These are phyloP conservation scores for Clusia tigrina DNA, from an alignment of 2,888 invertebrate species.

Conservation along the genomic window DNA sequence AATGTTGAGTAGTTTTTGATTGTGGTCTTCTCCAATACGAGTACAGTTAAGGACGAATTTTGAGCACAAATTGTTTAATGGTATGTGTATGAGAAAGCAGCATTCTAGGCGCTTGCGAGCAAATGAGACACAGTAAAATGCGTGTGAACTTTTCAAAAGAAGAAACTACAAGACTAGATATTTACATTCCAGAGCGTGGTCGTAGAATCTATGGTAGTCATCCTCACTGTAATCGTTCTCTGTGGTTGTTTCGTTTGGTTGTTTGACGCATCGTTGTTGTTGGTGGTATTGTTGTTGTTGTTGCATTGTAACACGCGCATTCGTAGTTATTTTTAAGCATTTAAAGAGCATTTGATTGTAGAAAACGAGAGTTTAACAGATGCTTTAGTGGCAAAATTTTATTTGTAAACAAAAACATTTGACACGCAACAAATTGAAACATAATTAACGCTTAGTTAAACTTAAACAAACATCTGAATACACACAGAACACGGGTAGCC, in stretches of 20 bases:
- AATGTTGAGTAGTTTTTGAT: too few species aligned
- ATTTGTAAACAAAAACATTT: constrained; percentile 12
- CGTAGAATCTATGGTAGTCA: constrained; percentile 82
- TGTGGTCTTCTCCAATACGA: too few species aligned
- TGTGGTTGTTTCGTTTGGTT: constrained; percentile 33
- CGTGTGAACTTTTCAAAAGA: background rate
- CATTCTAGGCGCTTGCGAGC: background rate
- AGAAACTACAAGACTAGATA: constrained; percentile 41
- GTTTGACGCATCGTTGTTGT: background rate
- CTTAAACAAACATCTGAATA: too few species aligned
- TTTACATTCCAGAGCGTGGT: constrained; percentile 82
- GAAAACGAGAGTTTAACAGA: constrained; percentile 1
- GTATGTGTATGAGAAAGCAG: background rate
- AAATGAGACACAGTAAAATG: constrained; percentile 1
- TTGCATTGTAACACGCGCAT: background rate
- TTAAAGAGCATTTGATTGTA: constrained; percentile 29
- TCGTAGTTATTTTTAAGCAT: too few species aligned
- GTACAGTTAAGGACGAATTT: too few species aligned
- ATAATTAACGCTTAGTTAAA: background rate
- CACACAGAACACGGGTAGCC: background rate
- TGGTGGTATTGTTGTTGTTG: constrained; percentile 9
- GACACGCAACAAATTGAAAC: constrained; percentile 16
- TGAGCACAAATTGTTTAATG: background rate
- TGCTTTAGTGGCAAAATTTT: background rate
- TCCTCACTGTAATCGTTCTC: constrained; percentile 71